These are phyloP conservation scores for Urocitellus parryii DNA, from an alignment of 2,113 vertebrate genomes.

Conservation along the genomic window DNA sequence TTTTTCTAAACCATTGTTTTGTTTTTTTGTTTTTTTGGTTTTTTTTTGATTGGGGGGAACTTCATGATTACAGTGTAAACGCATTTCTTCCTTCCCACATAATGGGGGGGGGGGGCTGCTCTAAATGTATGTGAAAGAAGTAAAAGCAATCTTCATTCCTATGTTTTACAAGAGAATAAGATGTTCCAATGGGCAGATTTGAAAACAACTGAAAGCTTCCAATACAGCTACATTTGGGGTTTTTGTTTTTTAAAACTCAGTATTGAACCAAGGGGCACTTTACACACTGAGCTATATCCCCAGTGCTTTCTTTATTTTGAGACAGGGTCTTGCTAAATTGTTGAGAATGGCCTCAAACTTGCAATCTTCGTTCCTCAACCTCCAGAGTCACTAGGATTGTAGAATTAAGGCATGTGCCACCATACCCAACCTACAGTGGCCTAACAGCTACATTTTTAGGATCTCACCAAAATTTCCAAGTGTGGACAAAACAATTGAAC, in stretches of 20 bases:
- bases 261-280: no score
- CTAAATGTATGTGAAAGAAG: background rate
- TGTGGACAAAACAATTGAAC: background rate
- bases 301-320: no score
- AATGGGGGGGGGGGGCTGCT: background rate
- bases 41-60: no score
- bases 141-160: constrained; percentile 14
- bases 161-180: background rate
- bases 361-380: no score
- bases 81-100: background rate
- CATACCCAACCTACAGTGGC: no score
- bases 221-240: background rate
- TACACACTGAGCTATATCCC: no score
- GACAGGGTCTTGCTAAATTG: no score
- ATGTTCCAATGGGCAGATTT: background rate
- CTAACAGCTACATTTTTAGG: background rate
- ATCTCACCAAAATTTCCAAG: background rate
- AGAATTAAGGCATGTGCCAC: no score
- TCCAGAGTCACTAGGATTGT: no score
- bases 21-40: background rate
- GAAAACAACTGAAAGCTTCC: background rate
- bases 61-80: background rate
- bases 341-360: no score
- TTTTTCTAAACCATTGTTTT: background rate
- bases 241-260: no score